These are phyloP conservation scores for Spinus olivaceus DNA, from an alignment of 2,797 vertebrate species.

Conservation along the genomic window DNA sequence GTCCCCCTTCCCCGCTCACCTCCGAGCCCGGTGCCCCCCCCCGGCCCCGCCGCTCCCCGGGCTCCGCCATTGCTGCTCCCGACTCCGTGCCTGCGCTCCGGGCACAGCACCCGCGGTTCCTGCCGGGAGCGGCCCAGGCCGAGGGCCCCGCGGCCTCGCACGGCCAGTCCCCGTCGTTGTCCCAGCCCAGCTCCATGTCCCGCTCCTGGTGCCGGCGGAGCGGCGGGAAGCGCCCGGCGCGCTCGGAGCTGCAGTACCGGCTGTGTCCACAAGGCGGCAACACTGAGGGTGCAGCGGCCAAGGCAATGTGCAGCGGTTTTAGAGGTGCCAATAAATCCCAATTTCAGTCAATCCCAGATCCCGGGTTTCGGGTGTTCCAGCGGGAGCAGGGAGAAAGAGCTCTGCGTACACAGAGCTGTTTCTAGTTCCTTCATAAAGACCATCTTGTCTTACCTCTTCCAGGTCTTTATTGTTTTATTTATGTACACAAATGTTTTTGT, in stretches of 20 bases:
- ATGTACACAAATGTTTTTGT: background rate
- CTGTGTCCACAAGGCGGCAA: background rate
- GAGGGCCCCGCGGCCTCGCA: background rate
- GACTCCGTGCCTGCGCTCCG: background rate
- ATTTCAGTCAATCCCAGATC: accelerated
- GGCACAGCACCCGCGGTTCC: background rate
- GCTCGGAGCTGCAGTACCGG: background rate
- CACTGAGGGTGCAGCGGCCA: accelerated
- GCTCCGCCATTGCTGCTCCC: background rate
- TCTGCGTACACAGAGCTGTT: background rate
- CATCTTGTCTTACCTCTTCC: too few species aligned
- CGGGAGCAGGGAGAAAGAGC: accelerated
- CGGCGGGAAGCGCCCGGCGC: background rate
- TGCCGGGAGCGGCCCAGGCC: background rate
- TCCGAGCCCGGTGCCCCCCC: background rate
- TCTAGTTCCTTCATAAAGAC: accelerated
- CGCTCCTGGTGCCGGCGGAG: background rate
- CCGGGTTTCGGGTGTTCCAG: background rate
- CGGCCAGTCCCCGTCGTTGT: background rate
- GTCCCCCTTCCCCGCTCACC: background rate
- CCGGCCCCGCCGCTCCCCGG: background rate
- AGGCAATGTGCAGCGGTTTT: accelerated
- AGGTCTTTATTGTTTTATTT: background rate
- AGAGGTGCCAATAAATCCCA: accelerated
- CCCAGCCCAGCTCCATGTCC: background rate